Evolutionary conservation across 2,888 invertebrate species (phyloP), one percentile per base, ranked within the genome.

Genomic region (Cheilosia impressa): DNA sequence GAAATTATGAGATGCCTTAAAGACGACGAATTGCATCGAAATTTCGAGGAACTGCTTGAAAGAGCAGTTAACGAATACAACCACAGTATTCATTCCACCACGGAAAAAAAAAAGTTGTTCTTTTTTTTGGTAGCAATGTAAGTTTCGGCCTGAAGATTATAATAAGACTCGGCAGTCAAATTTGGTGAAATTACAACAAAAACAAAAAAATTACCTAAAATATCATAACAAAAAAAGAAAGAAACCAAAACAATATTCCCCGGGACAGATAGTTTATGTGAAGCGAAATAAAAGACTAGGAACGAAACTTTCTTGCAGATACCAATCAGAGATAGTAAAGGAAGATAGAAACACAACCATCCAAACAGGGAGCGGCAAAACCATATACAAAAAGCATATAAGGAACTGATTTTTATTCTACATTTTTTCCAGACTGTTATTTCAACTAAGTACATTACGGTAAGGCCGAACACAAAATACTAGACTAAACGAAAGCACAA

Each of bases 221-320:
- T 50, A 65, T 22, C 87, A 79, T 66, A 83, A 81, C 24, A 81
- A 79, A 62, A 68, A 55, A 19, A 58, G 76, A 22, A 31, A 78
- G 31, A 47, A 62, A 17, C 68, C 55, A 38, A 87, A 82, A 71
- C 31, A 52, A 9, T 82, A 78, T n/a, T 50, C 77, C 2, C 41
- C 47, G n/a, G 52, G 19, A 19, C 19, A 19, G 19, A 2, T 19
- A 19, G 2, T 83, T 47, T 77, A 62, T 43, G 77, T 77, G 2
- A 72, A 47, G 65, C 57, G 47, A 43, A 79, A 75, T 50, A n/a
- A n/a, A n/a, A n/a, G n/a, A n/a, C n/a, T n/a, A 60, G 78, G 77
- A 2, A 57, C 87, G 1, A 87, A 81, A 41, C 66, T 77, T 15
- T 73, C 73, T 22, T 19, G n/a, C 2, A n/a, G 78, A 10, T 78